Evolutionary conservation across 92 coral and sea anemone genomes (phyloP).

Genomic region (Umimayanthus kanabou): DNA sequence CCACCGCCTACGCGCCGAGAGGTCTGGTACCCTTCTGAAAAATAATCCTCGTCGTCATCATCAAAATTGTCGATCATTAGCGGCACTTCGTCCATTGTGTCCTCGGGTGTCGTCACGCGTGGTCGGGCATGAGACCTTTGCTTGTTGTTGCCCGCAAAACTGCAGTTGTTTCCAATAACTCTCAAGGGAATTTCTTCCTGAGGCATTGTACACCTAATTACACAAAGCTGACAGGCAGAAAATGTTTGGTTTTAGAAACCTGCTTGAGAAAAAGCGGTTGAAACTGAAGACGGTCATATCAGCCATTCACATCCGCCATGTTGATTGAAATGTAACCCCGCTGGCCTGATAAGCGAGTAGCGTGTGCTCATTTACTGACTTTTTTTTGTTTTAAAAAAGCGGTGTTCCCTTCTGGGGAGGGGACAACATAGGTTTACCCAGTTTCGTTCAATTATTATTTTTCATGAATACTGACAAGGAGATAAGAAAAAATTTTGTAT

Average conservation of each 20-base stretch:
- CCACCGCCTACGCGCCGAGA: slow-evolving; percentile 64
- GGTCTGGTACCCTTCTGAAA: slow-evolving; percentile 88
- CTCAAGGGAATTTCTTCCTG: slow-evolving; percentile 81
- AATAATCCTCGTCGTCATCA: slow-evolving; percentile 79
- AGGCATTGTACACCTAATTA: slow-evolving; percentile 51
- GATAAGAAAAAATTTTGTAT: no score
- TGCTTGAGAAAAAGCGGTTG: not conserved
- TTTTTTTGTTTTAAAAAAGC: no score
- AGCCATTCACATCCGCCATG: slow-evolving; percentile 38
- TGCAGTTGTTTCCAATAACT: slow-evolving; percentile 42
- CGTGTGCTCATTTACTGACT: slow-evolving; percentile 23
- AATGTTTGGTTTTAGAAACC: not conserved
- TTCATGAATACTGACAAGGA: no score
- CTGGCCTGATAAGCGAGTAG: slow-evolving; percentile 18
- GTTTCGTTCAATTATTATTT: no score
- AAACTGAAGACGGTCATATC: not conserved
- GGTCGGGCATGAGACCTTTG: slow-evolving; percentile 38
- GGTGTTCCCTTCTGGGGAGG: not conserved
- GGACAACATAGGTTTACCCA: not conserved
- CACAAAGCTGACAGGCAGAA: not conserved
- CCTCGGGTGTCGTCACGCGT: slow-evolving; percentile 39
- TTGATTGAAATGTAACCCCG: slow-evolving; percentile 31
- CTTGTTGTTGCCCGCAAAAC: slow-evolving; percentile 13
- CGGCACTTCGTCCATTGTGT: slow-evolving; percentile 77
- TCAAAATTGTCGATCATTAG: slow-evolving; percentile 76